Percentiles rank a stretch among this genome's conserved stretches.
Evolutionary conservation across 2,797 vertebrate genomes (phyloP).

Genomic region (Furcifer pardalis): DNA sequence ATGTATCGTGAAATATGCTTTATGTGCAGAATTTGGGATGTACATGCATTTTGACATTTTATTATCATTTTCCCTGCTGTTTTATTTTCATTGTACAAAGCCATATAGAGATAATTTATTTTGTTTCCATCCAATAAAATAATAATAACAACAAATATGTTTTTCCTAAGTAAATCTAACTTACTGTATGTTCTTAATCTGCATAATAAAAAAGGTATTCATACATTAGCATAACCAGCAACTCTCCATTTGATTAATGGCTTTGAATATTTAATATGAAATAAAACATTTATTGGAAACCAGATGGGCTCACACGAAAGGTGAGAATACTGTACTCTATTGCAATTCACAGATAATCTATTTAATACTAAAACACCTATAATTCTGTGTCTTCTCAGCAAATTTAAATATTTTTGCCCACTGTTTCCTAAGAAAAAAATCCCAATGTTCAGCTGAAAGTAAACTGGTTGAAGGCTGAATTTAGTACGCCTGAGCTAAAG

Average conservation of each 20-base stretch:
- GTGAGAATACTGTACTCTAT: constrained; percentile 5
- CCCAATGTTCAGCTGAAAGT: not conserved
- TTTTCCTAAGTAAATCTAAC: constrained; percentile 1
- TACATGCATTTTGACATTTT: not conserved
- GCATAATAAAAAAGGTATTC: constrained; percentile 20
- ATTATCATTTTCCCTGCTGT: too few relatives aligned
- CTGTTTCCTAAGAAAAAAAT: not conserved
- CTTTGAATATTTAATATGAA: constrained; percentile 32
- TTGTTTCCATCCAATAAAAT: constrained; percentile 4
- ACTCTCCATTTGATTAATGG: constrained; percentile 22
- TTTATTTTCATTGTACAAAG: not conserved
- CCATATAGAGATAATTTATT: not conserved
- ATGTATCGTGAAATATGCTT: not conserved
- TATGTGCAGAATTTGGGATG: not conserved
- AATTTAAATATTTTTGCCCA: not conserved
- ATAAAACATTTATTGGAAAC: constrained; percentile 25
- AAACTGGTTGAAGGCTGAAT: not conserved
- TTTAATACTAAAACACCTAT: not conserved
- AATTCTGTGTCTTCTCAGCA: not conserved
- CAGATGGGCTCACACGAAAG: constrained; percentile 14
- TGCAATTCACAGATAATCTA: not conserved
- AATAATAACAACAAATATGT: not conserved
- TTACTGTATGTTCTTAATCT: constrained; percentile 8
- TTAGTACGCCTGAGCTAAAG: not conserved
- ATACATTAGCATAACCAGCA: constrained; percentile 12